Evolutionary conservation across 2,797 vertebrate genomes (phyloP).

Genomic region (Poeciliopsis paucimaculata): DNA sequence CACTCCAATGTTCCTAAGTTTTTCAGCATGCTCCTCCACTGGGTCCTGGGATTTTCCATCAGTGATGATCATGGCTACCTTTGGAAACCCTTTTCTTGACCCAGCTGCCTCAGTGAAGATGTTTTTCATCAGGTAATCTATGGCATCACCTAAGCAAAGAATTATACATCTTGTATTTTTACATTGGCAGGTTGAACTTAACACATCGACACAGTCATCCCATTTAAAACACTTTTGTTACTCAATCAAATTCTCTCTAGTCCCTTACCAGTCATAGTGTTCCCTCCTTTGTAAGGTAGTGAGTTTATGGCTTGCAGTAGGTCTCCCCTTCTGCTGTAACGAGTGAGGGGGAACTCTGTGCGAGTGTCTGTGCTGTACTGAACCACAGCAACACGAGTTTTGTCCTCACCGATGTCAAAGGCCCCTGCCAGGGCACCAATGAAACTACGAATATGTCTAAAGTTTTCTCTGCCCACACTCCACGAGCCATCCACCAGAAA

Average conservation of each 20-base stretch:
- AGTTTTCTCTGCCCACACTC: constrained; percentile 98
- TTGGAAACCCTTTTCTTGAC: constrained; percentile 93
- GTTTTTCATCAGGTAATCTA: constrained; percentile 91
- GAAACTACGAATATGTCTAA: constrained; percentile 93
- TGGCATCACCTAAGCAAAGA: constrained; percentile 89
- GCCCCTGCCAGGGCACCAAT: constrained; percentile 91
- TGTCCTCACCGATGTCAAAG: constrained; percentile 94
- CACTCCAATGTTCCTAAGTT: constrained; percentile 92
- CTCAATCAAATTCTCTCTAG: neutral
- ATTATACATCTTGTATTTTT: neutral
- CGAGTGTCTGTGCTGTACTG: constrained; percentile 98
- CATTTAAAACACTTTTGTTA: neutral
- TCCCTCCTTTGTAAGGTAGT: constrained; percentile 98
- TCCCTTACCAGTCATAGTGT: constrained; percentile 95
- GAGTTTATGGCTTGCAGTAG: constrained; percentile 91
- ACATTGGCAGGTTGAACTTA: neutral
- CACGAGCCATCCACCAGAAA: constrained; percentile 98
- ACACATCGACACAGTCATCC: neutral
- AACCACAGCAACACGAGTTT: constrained; percentile 93
- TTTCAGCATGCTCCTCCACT: constrained; percentile 92
- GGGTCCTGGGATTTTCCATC: constrained; percentile 99
- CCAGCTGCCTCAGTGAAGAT: constrained; percentile 91
- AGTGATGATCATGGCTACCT: constrained; percentile 97
- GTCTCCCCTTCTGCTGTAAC: constrained; percentile 86
- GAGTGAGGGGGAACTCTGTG: constrained; percentile 94